Percentiles rank a stretch among this genome's conserved stretches.
phyloP scores from a whole-genome alignment of 2,888 invertebrate species.

The Anarsia innoxiella region DNA sequence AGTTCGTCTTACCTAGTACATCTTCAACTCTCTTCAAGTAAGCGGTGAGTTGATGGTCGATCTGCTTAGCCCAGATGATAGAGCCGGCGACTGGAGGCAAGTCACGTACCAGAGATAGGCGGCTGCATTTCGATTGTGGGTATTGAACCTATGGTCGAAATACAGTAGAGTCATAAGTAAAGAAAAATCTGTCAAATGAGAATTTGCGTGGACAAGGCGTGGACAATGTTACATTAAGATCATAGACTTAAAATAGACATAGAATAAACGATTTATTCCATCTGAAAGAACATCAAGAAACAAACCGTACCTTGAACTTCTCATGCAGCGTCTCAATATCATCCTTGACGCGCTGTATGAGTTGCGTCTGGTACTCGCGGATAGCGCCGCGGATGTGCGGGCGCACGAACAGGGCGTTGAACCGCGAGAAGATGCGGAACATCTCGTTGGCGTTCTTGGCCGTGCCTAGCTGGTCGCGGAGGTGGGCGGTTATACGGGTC shows the following conservation, averaged over 20 bases:
- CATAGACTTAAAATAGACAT: not conserved
- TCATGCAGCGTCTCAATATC: conserved; percentile 98
- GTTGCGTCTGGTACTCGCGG: conserved; percentile 98
- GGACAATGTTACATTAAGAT: too few species aligned
- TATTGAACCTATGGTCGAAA: conserved; percentile 89
- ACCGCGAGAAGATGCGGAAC: conserved; percentile 98
- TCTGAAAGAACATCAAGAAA: too few species aligned
- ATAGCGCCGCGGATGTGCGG: conserved; percentile 99
- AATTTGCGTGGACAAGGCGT: too few species aligned
- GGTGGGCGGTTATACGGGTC: conserved; percentile 96
- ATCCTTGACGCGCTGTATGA: conserved; percentile 99
- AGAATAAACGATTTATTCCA: too few species aligned
- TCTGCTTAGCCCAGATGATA: conserved; percentile 99
- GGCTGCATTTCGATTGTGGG: conserved; percentile 94
- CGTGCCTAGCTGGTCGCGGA: conserved; percentile 97
- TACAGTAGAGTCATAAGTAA: too few species aligned
- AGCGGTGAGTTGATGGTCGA: conserved; percentile 96
- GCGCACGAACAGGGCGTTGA: conserved; percentile 98
- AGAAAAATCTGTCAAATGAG: too few species aligned
- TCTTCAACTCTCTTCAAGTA: conserved; percentile 98
- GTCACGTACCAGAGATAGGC: conserved; percentile 93
- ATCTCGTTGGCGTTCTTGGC: conserved; percentile 99
- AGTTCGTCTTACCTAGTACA: conserved; percentile 83
- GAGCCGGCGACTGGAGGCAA: conserved; percentile 98
- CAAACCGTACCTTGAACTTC: conserved; percentile 98